A percentile compares a stretch with the other conserved stretches of the same genome.
Evolutionary conservation across 2,888 invertebrate genomes (phyloP).

Genomic region (Melieria picta): DNA sequence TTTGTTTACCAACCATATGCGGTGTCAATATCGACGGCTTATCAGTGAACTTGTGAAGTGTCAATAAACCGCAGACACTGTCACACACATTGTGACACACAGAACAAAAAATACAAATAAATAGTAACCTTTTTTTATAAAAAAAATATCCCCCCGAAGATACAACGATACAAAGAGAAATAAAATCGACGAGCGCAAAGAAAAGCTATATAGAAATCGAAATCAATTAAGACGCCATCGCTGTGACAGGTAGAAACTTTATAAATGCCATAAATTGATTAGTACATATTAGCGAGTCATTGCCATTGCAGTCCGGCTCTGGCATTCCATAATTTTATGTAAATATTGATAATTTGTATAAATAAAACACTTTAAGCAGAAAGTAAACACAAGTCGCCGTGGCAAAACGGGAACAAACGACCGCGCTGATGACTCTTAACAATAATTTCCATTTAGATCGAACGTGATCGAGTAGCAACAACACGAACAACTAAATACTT

Average conservation of each 20-base stretch:
- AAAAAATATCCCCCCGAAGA: neutral
- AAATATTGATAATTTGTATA: slow-evolving; percentile 54
- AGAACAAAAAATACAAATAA: slow-evolving; percentile 1
- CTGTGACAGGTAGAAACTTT: slow-evolving; percentile 16
- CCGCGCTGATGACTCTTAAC: slow-evolving; percentile 37
- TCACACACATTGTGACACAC: neutral
- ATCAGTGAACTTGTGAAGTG: slow-evolving; percentile 1
- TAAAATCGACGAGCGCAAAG: neutral
- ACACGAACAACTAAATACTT: neutral
- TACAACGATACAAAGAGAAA: neutral
- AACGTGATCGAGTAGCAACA: slow-evolving; percentile 40
- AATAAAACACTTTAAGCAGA: slow-evolving; percentile 47
- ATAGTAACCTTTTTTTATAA: neutral
- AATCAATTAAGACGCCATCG: slow-evolving; percentile 17
- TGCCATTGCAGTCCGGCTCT: neutral
- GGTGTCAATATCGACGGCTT: slow-evolving; percentile 1
- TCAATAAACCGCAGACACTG: slow-evolving; percentile 1
- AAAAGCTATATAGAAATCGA: neutral
- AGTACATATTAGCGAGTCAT: slow-evolving; percentile 10
- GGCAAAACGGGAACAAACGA: slow-evolving; percentile 8
- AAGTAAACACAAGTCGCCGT: slow-evolving; percentile 40
- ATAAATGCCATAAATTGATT: slow-evolving; percentile 3
- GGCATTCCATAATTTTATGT: slow-evolving; percentile 47
- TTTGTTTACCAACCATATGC: neutral
- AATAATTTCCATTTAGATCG: slow-evolving; percentile 47